Conservation (phyloP, 92 coral and sea anemone genomes). For the Phenganax subtilis region DNA sequence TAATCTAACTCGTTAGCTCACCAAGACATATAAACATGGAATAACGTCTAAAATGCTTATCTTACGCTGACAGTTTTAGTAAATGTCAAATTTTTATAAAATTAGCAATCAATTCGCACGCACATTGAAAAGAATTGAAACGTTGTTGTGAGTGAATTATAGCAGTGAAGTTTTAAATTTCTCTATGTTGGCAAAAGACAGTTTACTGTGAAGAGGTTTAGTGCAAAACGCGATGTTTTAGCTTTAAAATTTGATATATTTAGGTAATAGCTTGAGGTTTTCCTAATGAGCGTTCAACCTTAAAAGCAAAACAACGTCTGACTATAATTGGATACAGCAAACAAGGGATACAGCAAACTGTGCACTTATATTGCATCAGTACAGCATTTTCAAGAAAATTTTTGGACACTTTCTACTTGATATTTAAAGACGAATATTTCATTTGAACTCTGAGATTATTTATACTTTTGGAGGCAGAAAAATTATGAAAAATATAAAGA, state of each 20-base stretch:
- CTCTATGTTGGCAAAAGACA: too few relatives aligned
- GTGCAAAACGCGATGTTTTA: not conserved
- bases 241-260: not conserved
- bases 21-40: slow-evolving; percentile 3
- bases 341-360: not conserved
- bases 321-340: not conserved
- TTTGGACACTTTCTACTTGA: not conserved
- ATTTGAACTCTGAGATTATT: too few relatives aligned
- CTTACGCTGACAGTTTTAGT: not conserved
- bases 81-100: not conserved
- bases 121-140: not conserved
- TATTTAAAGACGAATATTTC: too few relatives aligned
- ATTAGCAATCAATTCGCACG: not conserved
- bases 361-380: not conserved
- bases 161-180: too few relatives aligned
- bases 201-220: not conserved
- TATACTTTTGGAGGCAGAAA: too few relatives aligned
- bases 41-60: not conserved
- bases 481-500: too few relatives aligned
- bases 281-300: slow-evolving; percentile 4
- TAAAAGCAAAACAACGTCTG: not conserved
- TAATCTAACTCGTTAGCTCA: not conserved
- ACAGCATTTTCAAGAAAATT: not conserved
- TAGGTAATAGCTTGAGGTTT: not conserved
- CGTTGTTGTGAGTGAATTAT: too few relatives aligned